Evolutionary conservation across 2,888 invertebrate genomes (phyloP).

Genomic region (Fabriciana adippe): DNA sequence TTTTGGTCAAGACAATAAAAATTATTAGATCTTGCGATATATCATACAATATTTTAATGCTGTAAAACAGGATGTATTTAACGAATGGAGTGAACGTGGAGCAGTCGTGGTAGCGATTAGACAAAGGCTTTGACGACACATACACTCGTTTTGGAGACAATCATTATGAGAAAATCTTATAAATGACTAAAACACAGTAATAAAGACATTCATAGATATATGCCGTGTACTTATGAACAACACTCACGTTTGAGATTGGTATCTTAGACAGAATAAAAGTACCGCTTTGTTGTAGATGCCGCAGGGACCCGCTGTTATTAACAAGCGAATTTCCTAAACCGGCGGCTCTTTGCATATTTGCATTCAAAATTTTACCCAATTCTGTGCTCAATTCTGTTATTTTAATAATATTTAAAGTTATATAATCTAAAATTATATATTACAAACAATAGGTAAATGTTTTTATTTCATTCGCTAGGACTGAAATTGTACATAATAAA

Average conservation of each 20-base stretch:
- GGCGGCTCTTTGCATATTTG: slow-evolving; percentile 36
- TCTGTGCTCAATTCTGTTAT: background rate
- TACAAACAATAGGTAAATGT: background rate
- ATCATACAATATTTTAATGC: slow-evolving; percentile 22
- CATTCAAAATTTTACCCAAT: slow-evolving; percentile 18
- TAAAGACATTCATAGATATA: slow-evolving; percentile 82
- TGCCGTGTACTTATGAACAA: slow-evolving; percentile 75
- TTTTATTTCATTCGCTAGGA: background rate
- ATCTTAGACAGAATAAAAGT: slow-evolving; percentile 79
- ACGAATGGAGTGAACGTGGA: slow-evolving; percentile 41
- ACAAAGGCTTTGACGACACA: slow-evolving; percentile 77
- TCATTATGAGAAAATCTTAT: slow-evolving; percentile 82
- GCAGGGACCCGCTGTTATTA: slow-evolving; percentile 68
- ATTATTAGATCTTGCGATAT: slow-evolving; percentile 35
- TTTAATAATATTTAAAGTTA: background rate
- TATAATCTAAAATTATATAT: background rate
- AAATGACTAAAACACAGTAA: slow-evolving; percentile 80
- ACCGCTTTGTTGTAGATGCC: slow-evolving; percentile 76
- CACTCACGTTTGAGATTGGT: slow-evolving; percentile 79
- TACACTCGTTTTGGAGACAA: slow-evolving; percentile 80
- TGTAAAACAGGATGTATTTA: slow-evolving; percentile 39
- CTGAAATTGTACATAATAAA: background rate
- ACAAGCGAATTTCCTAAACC: slow-evolving; percentile 55
- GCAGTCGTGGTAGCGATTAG: slow-evolving; percentile 69
- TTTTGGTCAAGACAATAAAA: slow-evolving; percentile 29